Conservation (phyloP, 2,113 vertebrate genomes). For the Mirounga angustirostris region DNA sequence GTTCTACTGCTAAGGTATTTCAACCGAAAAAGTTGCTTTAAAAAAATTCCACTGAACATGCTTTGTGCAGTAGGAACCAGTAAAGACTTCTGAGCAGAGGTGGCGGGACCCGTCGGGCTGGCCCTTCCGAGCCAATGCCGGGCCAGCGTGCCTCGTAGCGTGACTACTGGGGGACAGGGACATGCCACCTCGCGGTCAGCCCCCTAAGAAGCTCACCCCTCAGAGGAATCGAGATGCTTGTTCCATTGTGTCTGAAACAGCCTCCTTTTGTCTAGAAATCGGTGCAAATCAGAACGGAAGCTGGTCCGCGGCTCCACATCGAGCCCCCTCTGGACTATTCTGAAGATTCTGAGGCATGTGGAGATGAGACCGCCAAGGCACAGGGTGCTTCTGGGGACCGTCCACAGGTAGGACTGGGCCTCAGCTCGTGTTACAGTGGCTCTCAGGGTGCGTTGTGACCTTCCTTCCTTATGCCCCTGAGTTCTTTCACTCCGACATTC, state of each 20-base stretch:
- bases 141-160: accelerated
- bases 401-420: constrained; percentile 82
- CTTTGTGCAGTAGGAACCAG: background rate
- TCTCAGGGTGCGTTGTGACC: background rate
- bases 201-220: background rate
- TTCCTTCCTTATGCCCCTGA: background rate
- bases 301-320: constrained; percentile 88
- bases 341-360: constrained; percentile 92
- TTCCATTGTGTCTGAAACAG: background rate
- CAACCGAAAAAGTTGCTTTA: background rate
- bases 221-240: background rate
- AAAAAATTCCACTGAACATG: background rate
- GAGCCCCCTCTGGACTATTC: constrained; percentile 89
- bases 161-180: accelerated
- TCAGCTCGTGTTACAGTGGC: background rate
- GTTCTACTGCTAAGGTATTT: background rate
- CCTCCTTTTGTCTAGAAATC: constrained; percentile 88
- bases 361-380: constrained; percentile 89
- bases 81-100: background rate
- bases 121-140: accelerated
- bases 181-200: accelerated
- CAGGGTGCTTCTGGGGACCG: background rate
- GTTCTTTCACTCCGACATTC: background rate
- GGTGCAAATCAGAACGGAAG: constrained; percentile 93
- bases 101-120: accelerated